Base-by-base conservation (phyloP, 53 echinoderm and acorn worm species). In the Holothuria scabra region DNA sequence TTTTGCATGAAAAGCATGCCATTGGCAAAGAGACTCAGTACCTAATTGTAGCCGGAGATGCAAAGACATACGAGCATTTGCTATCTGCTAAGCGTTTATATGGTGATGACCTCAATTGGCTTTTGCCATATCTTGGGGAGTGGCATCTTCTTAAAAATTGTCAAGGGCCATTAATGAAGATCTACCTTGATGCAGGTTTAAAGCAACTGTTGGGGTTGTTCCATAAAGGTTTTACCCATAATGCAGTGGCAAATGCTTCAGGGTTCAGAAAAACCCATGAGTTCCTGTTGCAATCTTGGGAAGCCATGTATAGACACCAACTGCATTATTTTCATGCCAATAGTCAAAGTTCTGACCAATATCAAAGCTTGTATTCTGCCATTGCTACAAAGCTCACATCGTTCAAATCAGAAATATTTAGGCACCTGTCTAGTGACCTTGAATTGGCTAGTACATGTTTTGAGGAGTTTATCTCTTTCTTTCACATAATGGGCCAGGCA, bases 61-160 rank as follows among this genome's bases (percentile, higher is more conserved):
- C 60, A 6, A 70, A 85, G 28, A 85, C 75, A 19, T 85, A 74
- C 29, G 85, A 58, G 4, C 25, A 64, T 22, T 29, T 85, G 2
- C 35, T 85, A 1, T 26, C 74, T 1, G 74, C 74, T 3, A 63
- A 85, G 28, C 31, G 63, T 19, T 13, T 59, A 12, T 71, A 74
- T 74, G 57, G 58, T 33, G 74, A 59, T 5, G 74, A 74, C 23
- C 38, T 74, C 0, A 12, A 85, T n/a, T 85, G 85, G 85, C 5
- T 85, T 6, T 25, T 85, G 8, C 85, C 75, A 9, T 85, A 85
- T 22, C 44, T 85, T 18, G 85, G 61, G 2, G 75, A 85, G 60
- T 85, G 85, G 85, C 85, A 74, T 74, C 28, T 85, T n/a, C 29
- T 85, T 14, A 85, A 85, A 60, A 85, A 85, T 59, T 44, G 41